A percentile compares a stretch with the other conserved stretches of the same genome.
Conservation (phyloP, 2,797 vertebrate genomes). For the Coregonus ussuriensis region DNA sequence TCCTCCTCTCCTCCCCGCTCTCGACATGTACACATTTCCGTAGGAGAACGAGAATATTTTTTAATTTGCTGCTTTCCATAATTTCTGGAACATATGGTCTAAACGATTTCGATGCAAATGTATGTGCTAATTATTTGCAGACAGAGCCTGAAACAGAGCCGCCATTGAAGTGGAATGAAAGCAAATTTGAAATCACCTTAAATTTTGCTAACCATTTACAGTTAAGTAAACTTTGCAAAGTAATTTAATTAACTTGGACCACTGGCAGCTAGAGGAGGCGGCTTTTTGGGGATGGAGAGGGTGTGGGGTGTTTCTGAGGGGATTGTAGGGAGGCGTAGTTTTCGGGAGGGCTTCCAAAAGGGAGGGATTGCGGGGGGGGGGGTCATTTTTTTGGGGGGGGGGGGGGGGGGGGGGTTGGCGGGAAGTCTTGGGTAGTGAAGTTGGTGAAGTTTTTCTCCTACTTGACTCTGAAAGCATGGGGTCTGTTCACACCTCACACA, state of each 20-base stretch:
- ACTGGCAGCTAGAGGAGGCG: constrained; percentile 53
- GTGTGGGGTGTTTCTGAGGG: neutral
- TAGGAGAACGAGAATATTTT: constrained; percentile 78
- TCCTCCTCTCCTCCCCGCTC: neutral
- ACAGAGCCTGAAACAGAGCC: constrained; percentile 81
- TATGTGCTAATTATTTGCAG: constrained; percentile 90
- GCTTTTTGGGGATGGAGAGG: constrained; percentile 42
- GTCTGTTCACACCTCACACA: neutral
- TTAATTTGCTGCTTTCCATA: constrained; percentile 82
- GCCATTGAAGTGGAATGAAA: constrained; percentile 89
- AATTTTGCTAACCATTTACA: constrained; percentile 84
- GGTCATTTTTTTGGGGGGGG: no score
- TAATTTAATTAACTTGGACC: constrained; percentile 85
- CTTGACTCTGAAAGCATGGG: neutral
- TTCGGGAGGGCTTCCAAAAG: constrained; percentile 12
- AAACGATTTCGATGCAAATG: constrained; percentile 93
- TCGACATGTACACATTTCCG: constrained; percentile 78
- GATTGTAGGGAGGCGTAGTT: neutral
- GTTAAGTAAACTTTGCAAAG: constrained; percentile 87
- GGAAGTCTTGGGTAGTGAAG: no score
- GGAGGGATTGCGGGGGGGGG: neutral
- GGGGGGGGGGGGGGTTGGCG: no score
- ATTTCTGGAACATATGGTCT: constrained; percentile 88
- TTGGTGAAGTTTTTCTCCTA: neutral
- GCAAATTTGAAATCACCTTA: constrained; percentile 89